Conservation (phyloP, 2,797 vertebrate species). For the Sebastes cheni region DNA sequence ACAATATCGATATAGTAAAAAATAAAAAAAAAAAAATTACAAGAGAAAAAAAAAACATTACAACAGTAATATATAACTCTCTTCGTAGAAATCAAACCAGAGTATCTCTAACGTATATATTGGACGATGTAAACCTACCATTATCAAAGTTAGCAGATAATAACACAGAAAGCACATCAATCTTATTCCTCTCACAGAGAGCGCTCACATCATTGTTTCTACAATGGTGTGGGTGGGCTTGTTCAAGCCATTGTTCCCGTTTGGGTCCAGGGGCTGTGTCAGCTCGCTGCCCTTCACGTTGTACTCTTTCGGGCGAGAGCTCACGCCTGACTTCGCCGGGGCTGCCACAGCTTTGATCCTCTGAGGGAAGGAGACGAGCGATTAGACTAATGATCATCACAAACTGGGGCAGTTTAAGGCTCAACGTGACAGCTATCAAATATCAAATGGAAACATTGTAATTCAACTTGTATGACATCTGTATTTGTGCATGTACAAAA, state of each 20-base stretch:
- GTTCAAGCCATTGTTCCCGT: slow-evolving; percentile 87
- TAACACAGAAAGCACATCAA: slow-evolving; percentile 84
- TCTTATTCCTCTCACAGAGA: slow-evolving; percentile 82
- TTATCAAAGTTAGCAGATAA: slow-evolving; percentile 90
- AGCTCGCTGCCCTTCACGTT: slow-evolving; percentile 87
- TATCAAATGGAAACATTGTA: neutral
- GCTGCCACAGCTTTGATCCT: slow-evolving; percentile 94
- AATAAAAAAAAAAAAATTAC: slow-evolving; percentile 61
- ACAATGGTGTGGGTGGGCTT: slow-evolving; percentile 96
- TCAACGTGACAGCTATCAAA: slow-evolving; percentile 3
- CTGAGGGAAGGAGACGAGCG: slow-evolving; percentile 71
- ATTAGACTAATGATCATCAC: slow-evolving; percentile 25
- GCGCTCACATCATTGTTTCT: slow-evolving; percentile 95
- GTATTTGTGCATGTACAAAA: neutral
- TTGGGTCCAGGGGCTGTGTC: slow-evolving; percentile 88
- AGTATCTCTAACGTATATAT: slow-evolving; percentile 90
- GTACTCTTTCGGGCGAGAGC: slow-evolving; percentile 86
- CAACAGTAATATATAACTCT: slow-evolving; percentile 81
- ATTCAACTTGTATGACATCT: neutral
- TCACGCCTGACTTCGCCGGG: slow-evolving; percentile 88
- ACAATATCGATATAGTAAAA: slow-evolving; percentile 78
- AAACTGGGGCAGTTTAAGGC: neutral
- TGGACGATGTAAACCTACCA: slow-evolving; percentile 92
- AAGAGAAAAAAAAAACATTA: slow-evolving; percentile 67
- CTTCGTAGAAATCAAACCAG: slow-evolving; percentile 90